These are phyloP conservation scores for Drosophila albomicans DNA, from an alignment of 1,140 invertebrate species.

Conservation along the genomic window DNA sequence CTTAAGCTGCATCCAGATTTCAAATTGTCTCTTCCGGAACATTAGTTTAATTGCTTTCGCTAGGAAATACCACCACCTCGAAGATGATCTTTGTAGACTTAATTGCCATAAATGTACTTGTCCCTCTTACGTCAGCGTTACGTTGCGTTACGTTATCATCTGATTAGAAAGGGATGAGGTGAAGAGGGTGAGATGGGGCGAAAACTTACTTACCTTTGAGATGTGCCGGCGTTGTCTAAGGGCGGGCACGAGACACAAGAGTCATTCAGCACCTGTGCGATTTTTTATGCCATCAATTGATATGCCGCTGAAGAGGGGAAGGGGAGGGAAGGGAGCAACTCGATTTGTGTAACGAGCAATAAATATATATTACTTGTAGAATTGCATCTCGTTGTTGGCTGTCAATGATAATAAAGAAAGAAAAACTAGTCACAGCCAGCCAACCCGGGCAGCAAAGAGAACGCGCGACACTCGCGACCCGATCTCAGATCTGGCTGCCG, in stretches of 20 bases:
- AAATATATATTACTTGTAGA: constrained; percentile 72
- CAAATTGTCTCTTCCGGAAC: constrained; percentile 42
- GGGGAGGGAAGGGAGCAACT: neutral
- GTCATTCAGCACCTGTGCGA: constrained; percentile 67
- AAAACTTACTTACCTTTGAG: constrained; percentile 44
- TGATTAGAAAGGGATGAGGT: neutral
- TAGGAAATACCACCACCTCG: constrained; percentile 56
- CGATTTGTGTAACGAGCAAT: constrained; percentile 76
- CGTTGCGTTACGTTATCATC: constrained; percentile 62
- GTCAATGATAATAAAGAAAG: constrained; percentile 57
- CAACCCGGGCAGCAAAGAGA: constrained; percentile 15
- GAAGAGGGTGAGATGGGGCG: too few species aligned
- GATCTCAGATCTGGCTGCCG: constrained; percentile 47
- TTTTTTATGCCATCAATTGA: constrained; percentile 63
- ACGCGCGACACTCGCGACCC: constrained; percentile 9
- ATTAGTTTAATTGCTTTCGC: constrained; percentile 39
- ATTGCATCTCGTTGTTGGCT: constrained; percentile 65
- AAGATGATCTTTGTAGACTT: neutral
- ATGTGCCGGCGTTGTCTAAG: constrained; percentile 41
- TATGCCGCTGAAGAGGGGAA: constrained; percentile 46
- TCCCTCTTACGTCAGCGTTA: constrained; percentile 70
- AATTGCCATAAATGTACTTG: constrained; percentile 35
- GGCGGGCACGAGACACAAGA: constrained; percentile 61
- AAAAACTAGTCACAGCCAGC: constrained; percentile 56
- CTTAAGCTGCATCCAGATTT: constrained; percentile 62